Conservation (phyloP, 1,140 invertebrate species). For the Habropoda laboriosa region DNA sequence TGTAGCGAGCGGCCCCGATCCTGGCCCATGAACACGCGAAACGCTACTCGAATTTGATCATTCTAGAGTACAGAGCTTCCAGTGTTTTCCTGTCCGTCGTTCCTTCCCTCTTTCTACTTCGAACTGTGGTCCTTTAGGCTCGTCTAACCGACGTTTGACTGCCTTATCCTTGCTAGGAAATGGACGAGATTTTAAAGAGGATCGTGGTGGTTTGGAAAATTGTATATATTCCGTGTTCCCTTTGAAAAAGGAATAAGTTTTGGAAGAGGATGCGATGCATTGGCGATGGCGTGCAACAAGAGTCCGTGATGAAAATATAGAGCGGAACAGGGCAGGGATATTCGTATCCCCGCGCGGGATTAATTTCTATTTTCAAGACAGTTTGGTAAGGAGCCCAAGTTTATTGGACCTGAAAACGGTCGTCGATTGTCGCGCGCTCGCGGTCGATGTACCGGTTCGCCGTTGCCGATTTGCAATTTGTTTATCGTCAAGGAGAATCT, state of each 20-base stretch:
- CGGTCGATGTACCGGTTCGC: neutral
- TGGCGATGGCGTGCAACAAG: neutral
- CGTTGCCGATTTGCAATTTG: conserved; percentile 16
- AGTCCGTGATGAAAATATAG: conserved; percentile 8
- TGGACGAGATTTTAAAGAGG: too few relatives aligned
- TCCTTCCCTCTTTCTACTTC: too few relatives aligned
- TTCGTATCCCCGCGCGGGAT: conserved; percentile 15
- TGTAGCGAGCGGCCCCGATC: conserved; percentile 62
- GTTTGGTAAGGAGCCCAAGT: conserved; percentile 48
- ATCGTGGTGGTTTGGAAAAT: too few relatives aligned
- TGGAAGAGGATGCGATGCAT: neutral
- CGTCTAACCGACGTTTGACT: too few relatives aligned
- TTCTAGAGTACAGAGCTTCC: too few relatives aligned
- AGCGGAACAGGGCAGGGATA: conserved; percentile 30
- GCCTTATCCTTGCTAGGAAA: too few relatives aligned
- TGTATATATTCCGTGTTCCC: too few relatives aligned
- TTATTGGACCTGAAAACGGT: conserved; percentile 38
- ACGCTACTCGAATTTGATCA: neutral
- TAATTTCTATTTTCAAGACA: conserved; percentile 44
- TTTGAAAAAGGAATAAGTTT: too few relatives aligned
- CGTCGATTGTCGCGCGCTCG: neutral
- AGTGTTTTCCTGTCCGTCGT: too few relatives aligned
- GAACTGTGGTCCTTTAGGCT: too few relatives aligned
- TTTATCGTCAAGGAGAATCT: neutral
- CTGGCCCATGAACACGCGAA: neutral